These are phyloP conservation scores for Aproaerema taeniolella DNA, from an alignment of 2,888 invertebrate species.

Conservation along the genomic window DNA sequence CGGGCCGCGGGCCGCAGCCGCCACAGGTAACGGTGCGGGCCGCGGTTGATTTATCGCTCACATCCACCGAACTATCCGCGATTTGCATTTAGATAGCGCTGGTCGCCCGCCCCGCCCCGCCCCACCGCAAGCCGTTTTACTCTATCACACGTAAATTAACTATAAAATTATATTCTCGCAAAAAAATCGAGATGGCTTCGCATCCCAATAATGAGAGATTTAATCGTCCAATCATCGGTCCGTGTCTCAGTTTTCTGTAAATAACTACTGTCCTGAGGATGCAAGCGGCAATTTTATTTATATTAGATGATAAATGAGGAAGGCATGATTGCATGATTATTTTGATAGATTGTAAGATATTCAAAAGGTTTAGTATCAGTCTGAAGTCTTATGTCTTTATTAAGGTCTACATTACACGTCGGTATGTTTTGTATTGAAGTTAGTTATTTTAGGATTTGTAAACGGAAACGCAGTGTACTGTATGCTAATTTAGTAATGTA, in stretches of 20 bases:
- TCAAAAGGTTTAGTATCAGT: no score
- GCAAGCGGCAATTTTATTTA: conserved; percentile 5
- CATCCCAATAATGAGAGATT: conserved; percentile 49
- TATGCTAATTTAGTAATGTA: conserved; percentile 20
- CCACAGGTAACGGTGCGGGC: conserved; percentile 53
- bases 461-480: not conserved
- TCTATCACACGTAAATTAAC: conserved; percentile 66
- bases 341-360: not conserved
- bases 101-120: conserved; percentile 34
- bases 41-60: conserved; percentile 68
- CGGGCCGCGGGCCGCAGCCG: conserved; percentile 31
- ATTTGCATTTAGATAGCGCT: conserved; percentile 75
- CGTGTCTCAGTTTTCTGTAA: conserved; percentile 33
- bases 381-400: no score
- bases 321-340: conserved; percentile 4
- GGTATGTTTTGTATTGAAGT: not conserved
- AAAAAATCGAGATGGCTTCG: conserved; percentile 37
- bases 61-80: conserved; percentile 72
- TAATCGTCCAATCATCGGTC: conserved; percentile 42
- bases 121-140: conserved; percentile 38
- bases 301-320: conserved; percentile 8
- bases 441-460: not conserved
- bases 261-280: conserved; percentile 21
- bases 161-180: conserved; percentile 52
- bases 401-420: no score